phyloP scores from a whole-genome alignment of 2,888 invertebrate species.

The Tipula unca region DNA sequence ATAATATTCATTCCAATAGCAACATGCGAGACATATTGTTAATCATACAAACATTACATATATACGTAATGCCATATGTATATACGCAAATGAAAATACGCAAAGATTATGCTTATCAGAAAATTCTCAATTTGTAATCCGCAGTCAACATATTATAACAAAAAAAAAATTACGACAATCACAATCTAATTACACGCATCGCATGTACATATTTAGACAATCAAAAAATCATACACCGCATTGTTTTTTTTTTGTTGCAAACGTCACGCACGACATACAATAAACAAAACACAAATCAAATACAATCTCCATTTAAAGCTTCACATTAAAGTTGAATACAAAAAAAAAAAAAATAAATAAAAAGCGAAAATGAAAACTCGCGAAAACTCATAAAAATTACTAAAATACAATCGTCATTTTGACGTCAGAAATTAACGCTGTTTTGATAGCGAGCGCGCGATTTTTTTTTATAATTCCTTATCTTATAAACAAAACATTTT shows the following conservation, averaged over 20 bases:
- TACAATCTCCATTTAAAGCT: not conserved
- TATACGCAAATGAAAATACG: not conserved
- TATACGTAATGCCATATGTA: not conserved
- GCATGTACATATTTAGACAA: constrained; percentile 14
- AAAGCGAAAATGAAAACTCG: not conserved
- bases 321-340: not conserved
- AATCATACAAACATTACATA: not conserved
- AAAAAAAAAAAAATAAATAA: too few species aligned
- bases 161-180: not conserved
- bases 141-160: not conserved
- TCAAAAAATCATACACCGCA: not conserved
- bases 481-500: not conserved
- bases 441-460: not conserved
- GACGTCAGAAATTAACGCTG: not conserved
- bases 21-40: not conserved
- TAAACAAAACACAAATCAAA: not conserved
- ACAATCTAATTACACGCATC: constrained; percentile 14
- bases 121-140: constrained; percentile 14
- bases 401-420: not conserved
- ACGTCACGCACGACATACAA: not conserved
- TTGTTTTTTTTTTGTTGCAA: not conserved
- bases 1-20: not conserved
- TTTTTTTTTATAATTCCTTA: not conserved
- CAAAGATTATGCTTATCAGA: not conserved
- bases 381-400: not conserved